These are phyloP conservation scores for Tympanoctomys barrerae DNA, from an alignment of 2,797 vertebrate species.

Conservation along the genomic window DNA sequence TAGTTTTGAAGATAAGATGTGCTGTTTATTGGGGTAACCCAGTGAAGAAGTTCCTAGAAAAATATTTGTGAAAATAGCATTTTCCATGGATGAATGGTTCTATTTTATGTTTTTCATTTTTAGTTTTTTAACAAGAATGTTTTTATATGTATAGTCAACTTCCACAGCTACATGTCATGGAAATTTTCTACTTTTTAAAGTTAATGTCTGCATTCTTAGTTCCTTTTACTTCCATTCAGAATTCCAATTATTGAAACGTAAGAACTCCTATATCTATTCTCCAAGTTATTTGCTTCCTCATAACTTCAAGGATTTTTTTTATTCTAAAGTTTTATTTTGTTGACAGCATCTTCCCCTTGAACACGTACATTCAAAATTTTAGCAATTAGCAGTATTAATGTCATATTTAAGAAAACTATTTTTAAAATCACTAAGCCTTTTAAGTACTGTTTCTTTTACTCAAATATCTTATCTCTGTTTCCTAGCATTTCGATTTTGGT, in stretches of 20 bases:
- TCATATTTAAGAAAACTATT: neutral
- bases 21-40: too few relatives aligned
- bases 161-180: neutral
- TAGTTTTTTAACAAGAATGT: neutral
- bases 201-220: neutral
- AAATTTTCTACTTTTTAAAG: neutral
- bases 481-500: neutral
- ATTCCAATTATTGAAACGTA: neutral
- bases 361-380: neutral
- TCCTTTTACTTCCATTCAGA: neutral
- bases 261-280: neutral
- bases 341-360: neutral
- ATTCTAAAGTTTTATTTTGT: neutral
- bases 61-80: neutral
- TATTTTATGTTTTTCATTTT: neutral
- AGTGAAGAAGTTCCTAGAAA: neutral
- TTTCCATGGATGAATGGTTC: neutral
- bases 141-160: neutral
- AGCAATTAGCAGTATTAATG: neutral
- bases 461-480: neutral
- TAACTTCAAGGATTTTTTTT: neutral
- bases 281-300: neutral
- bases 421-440: neutral
- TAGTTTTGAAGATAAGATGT: too few relatives aligned
- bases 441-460: neutral